Evolutionary conservation across 2,797 vertebrate species (phyloP).

Genomic region (Clarias laeviceps): DNA sequence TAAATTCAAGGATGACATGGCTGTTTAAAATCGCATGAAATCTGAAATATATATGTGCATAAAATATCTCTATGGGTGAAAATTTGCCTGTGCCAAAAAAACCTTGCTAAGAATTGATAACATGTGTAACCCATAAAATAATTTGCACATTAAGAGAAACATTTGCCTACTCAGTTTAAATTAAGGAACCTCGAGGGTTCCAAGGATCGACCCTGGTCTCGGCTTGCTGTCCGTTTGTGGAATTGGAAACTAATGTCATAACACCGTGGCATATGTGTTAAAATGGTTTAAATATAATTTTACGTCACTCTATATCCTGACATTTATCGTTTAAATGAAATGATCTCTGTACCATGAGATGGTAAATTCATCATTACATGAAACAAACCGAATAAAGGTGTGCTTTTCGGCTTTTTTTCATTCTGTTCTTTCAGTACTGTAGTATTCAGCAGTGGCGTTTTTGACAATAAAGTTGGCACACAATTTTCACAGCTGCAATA

Average conservation of each 20-base stretch:
- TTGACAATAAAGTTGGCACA: background rate
- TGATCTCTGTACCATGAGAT: background rate
- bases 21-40: background rate
- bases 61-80: background rate
- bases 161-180: no score
- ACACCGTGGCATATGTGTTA: background rate
- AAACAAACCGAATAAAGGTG: constrained; percentile 11
- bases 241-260: background rate
- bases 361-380: background rate
- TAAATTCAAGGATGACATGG: constrained; percentile 5
- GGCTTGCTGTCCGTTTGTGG: background rate
- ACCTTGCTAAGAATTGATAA: background rate
- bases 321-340: background rate
- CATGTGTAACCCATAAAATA: background rate
- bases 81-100: background rate
- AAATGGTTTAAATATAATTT: background rate
- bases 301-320: background rate
- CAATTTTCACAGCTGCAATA: background rate
- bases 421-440: background rate
- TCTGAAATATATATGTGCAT: background rate
- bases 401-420: background rate
- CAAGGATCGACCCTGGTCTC: background rate
- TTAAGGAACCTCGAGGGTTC: background rate
- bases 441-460: background rate
- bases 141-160: background rate